phyloP scores from a whole-genome alignment of 2,888 invertebrate species.

The Nemoura dubitans region DNA sequence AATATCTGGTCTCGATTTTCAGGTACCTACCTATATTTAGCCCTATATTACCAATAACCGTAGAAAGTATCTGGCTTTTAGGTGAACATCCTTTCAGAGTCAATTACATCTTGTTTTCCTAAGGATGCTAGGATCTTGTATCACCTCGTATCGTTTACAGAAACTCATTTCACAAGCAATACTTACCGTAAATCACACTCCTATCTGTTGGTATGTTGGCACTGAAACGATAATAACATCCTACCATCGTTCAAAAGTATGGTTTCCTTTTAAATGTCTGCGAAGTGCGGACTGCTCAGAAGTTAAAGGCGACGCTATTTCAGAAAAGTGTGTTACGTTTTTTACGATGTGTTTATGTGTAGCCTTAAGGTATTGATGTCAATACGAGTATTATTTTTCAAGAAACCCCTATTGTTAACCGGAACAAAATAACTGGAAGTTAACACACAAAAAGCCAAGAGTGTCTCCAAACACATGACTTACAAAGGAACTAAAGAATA shows the following conservation, averaged over 20 bases:
- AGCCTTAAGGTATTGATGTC: not conserved
- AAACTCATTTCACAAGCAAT: not conserved
- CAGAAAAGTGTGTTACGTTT: not conserved
- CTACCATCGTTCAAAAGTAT: not conserved
- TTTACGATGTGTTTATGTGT: not conserved
- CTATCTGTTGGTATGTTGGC: not conserved
- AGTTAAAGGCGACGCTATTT: not conserved
- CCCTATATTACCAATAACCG: not conserved
- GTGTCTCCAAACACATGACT: not conserved
- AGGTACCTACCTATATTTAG: no score
- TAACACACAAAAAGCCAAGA: not conserved
- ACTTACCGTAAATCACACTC: not conserved
- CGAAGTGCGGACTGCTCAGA: no score
- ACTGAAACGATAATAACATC: not conserved
- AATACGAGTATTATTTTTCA: not conserved
- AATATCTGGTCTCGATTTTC: slow-evolving; percentile 66
- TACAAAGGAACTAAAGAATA: not conserved
- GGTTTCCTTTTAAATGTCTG: no score
- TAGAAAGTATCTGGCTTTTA: not conserved
- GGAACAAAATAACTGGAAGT: not conserved
- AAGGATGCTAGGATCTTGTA: not conserved
- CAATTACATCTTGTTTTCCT: not conserved
- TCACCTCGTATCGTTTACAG: not conserved
- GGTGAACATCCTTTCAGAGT: slow-evolving; percentile 9
- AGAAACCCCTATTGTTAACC: not conserved